Conservation (phyloP, 2,797 vertebrate species). For the Eulemur rubriventer region DNA sequence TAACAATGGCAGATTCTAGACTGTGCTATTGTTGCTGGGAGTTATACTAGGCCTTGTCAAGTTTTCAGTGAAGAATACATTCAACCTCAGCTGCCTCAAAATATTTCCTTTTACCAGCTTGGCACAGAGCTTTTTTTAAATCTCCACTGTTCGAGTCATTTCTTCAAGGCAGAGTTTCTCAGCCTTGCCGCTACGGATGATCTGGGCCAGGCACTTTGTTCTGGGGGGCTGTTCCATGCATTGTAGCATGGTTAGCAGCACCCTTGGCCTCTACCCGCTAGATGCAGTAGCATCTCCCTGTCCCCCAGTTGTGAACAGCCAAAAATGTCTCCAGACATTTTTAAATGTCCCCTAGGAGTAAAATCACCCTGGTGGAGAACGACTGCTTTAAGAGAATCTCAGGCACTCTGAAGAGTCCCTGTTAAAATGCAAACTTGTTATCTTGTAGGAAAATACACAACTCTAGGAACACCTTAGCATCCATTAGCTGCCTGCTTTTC, state of each 20-base stretch:
- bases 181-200: accelerated
- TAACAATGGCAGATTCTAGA: neutral
- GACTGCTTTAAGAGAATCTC: neutral
- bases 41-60: neutral
- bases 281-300: neutral
- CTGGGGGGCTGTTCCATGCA: neutral
- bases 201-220: neutral
- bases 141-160: neutral
- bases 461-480: neutral
- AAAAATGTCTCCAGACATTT: neutral
- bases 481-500: neutral
- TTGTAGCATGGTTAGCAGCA: neutral
- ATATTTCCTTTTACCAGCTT: neutral
- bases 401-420: neutral
- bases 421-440: neutral
- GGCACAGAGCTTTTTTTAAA: neutral
- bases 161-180: neutral
- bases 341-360: neutral
- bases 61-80: neutral
- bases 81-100: neutral
- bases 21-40: neutral
- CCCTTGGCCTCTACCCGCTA: neutral
- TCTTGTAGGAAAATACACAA: neutral
- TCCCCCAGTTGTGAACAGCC: neutral
- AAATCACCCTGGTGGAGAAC: neutral